These are phyloP conservation scores for Antedon mediterranea DNA, from an alignment of 53 echinoderm and acorn worm genomes.

Conservation along the genomic window DNA sequence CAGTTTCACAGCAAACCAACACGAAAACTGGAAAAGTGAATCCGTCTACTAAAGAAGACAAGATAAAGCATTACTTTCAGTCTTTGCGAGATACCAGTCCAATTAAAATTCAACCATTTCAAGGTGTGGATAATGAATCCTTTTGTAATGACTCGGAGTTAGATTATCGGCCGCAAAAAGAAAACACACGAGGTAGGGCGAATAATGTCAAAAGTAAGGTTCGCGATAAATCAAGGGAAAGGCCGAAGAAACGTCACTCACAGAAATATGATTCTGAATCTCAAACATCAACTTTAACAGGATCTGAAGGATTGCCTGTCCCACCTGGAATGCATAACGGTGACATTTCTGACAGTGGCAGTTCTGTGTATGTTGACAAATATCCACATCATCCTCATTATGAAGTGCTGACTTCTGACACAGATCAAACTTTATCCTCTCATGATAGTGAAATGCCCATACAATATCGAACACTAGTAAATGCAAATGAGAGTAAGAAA, in stretches of 20 bases:
- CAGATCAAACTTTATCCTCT: neutral
- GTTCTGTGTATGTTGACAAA: neutral
- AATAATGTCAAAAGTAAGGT: neutral
- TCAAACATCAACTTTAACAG: neutral
- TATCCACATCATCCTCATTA: neutral
- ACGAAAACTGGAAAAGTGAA: constrained; percentile 8
- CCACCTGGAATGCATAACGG: neutral
- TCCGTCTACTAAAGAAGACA: constrained; percentile 35
- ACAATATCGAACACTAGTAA: neutral
- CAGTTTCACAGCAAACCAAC: constrained; percentile 58
- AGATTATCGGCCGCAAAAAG: constrained; percentile 49
- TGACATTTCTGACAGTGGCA: neutral
- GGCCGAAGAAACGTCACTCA: neutral
- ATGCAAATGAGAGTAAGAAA: neutral
- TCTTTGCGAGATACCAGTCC: constrained; percentile 50
- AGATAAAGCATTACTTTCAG: constrained; percentile 76
- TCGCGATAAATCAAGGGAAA: neutral
- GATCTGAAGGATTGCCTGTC: neutral
- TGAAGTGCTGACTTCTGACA: neutral
- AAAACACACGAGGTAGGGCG: constrained; percentile 3
- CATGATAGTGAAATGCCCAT: neutral
- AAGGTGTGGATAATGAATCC: constrained; percentile 58
- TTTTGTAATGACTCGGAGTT: constrained; percentile 49
- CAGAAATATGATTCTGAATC: neutral
- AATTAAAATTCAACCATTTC: constrained; percentile 51